phyloP scores from a whole-genome alignment of 2,113 vertebrate genomes.

The Cyprinus carpio region DNA sequence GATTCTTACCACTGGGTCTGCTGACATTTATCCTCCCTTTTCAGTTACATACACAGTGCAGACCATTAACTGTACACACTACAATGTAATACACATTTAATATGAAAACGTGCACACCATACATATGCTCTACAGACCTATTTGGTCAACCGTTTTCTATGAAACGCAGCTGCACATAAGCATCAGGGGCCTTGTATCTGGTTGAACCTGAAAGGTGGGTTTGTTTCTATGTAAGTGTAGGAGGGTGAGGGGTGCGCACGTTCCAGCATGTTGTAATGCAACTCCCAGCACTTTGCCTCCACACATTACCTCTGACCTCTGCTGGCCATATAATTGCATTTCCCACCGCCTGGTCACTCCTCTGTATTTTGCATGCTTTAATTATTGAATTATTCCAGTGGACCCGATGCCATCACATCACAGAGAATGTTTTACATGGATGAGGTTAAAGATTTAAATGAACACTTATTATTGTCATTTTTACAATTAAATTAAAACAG shows the following conservation, averaged over 20 bases:
- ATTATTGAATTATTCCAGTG: background rate
- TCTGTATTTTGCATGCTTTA: background rate
- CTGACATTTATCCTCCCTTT: conserved; percentile 55
- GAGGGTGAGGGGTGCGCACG: conserved; percentile 47
- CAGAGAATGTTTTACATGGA: background rate
- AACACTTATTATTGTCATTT: background rate
- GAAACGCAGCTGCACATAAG: conserved; percentile 1
- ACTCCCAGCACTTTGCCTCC: conserved; percentile 25
- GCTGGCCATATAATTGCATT: conserved; percentile 46
- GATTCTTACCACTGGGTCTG: conserved; percentile 49
- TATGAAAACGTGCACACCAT: background rate
- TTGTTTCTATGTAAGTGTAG: conserved; percentile 43
- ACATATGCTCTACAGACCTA: background rate
- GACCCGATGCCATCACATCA: background rate
- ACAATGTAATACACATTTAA: conserved; percentile 28
- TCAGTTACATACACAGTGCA: conserved; percentile 40
- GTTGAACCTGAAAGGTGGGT: conserved; percentile 60
- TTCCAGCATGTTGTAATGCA: conserved; percentile 50
- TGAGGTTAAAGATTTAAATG: background rate
- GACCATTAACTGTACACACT: conserved; percentile 17
- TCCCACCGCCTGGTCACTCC: conserved; percentile 5
- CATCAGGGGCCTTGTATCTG: conserved; percentile 40
- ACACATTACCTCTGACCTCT: conserved; percentile 39
- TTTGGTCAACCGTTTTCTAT: background rate
- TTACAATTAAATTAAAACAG: too few species aligned